phyloP scores from a whole-genome alignment of 2,888 invertebrate genomes.

The Chrysolina americana region DNA sequence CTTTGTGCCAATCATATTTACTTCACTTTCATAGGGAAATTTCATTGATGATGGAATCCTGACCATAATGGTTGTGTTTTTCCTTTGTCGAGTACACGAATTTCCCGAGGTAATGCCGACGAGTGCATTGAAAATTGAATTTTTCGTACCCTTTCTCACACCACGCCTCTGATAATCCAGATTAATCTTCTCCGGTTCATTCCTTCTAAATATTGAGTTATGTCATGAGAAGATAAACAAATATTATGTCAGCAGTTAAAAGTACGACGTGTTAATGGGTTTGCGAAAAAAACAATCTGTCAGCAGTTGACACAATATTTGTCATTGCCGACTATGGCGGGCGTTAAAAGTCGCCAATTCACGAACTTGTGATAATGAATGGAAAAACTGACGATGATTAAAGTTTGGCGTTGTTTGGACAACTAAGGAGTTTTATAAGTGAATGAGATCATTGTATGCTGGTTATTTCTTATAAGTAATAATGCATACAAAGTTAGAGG shows the following conservation, averaged over 20 bases:
- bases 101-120: no score
- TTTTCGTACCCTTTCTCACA: background rate
- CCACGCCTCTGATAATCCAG: background rate
- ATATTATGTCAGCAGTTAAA: conserved; percentile 15
- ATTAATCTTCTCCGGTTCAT: background rate
- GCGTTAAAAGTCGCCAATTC: background rate
- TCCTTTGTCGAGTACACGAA: no score
- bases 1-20: no score
- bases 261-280: conserved; percentile 6
- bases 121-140: no score
- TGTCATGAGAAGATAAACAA: conserved; percentile 18
- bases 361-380: conserved; percentile 5
- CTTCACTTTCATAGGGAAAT: no score
- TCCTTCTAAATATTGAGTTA: conserved; percentile 8
- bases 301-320: conserved; percentile 17
- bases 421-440: background rate
- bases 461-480: no score
- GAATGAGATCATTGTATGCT: background rate
- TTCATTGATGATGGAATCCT: no score
- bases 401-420: background rate
- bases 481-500: no score
- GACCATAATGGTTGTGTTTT: no score
- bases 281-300: conserved; percentile 3
- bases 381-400: background rate
- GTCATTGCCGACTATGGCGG: background rate